Base-by-base conservation (phyloP, 37 sponge, comb jelly and placozoan species). In the Beroe forskalii region DNA sequence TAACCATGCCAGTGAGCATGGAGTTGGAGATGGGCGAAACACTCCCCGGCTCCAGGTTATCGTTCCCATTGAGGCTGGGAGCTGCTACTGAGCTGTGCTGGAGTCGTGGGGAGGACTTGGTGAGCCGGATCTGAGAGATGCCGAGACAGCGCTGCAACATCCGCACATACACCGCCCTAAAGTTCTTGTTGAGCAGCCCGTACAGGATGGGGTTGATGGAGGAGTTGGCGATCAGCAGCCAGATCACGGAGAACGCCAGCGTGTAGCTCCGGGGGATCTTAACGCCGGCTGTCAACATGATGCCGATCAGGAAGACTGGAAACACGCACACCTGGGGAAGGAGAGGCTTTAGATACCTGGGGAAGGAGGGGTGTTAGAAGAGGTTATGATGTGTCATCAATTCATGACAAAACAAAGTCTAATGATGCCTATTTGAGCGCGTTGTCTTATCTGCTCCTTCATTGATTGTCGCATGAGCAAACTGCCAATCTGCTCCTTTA, bases 161-260 rank as follows among this genome's bases (percentile, higher is more conserved):
- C 0, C 37, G 27, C 86, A 80, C 30, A 30, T 80, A 80, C 30
- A 44, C 86, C 55, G 86, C 55, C 27, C 86, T 35, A 48, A 80
- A 80, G 86, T 80, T 80, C 86, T 80, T 41, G 86, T 80, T 80
- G 30, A 80, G 55, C n/a, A 80, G 86, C 1, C 86, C 86, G 86
- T 80, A 80, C 4, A 80, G 44, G 27, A 80, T 80, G 86, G 86
- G 86, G 86, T 80, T 80, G 55, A 80, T 80, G 1, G 41, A 23
- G 44, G 86, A 80, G 86, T 80, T 80, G 25, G 86, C 86, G 25
- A 80, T 41, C 0, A 80, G 86, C 4, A 80, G 55, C 86, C 86
- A 80, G 86, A 80, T 80, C 55, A 80, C 86, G 4, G 30, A 40
- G 28, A 80, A 80, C 2, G 86, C 86, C 9, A 80, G 40, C 1